Evolutionary conservation across 2,888 invertebrate species (phyloP).

Genomic region (Coleophora deauratella): DNA sequence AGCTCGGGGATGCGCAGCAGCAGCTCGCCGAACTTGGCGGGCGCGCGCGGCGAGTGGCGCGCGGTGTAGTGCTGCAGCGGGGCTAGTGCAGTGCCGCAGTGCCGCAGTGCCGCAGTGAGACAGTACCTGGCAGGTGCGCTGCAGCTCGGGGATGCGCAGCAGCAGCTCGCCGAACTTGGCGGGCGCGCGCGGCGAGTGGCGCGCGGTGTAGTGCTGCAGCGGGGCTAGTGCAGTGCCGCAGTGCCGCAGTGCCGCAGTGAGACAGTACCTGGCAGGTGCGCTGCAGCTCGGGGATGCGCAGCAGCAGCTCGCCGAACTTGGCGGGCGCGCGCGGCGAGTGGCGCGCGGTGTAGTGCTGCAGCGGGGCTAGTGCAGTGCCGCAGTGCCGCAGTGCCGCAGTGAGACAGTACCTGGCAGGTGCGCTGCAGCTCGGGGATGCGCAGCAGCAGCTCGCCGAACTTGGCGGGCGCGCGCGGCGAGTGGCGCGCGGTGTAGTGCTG

Average conservation of each 20-base stretch:
- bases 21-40: conserved; percentile 80
- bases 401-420: no score
- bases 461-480: no score
- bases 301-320: no score
- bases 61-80: conserved; percentile 92
- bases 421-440: no score
- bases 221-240: background rate
- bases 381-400: no score
- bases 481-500: no score
- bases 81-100: conserved; percentile 91
- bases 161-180: conserved; percentile 96
- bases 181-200: conserved; percentile 94
- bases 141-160: conserved; percentile 93
- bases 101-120: conserved; percentile 94
- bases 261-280: conserved; percentile 20
- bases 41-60: conserved; percentile 82
- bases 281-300: conserved; percentile 90
- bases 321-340: no score
- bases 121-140: conserved; percentile 63
- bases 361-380: no score
- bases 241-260: no score
- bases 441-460: no score
- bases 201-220: no score
- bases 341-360: no score
- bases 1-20: conserved; percentile 77